A percentile compares a stretch with the other conserved stretches of the same genome.
Conservation (phyloP, 2,113 vertebrate genomes). For the Cheirogaleus medius region DNA sequence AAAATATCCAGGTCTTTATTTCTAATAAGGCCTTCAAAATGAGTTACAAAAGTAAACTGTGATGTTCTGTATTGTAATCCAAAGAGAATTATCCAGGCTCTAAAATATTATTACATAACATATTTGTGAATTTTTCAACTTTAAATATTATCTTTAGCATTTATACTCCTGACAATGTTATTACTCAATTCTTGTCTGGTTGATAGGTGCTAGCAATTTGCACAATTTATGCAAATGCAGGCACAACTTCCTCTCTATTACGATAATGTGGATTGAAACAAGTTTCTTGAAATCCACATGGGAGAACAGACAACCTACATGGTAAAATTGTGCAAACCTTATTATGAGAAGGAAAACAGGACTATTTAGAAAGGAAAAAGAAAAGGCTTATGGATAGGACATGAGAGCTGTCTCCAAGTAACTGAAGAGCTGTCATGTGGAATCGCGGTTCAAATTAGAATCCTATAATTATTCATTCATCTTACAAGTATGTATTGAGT, state of each 20-base stretch:
- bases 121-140: conserved; percentile 22
- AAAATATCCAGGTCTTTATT: neutral
- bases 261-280: conserved; percentile 16
- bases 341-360: conserved; percentile 50
- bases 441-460: conserved; percentile 62
- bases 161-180: neutral
- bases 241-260: conserved; percentile 55
- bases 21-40: neutral
- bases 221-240: conserved; percentile 47
- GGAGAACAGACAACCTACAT: conserved; percentile 30
- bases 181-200: neutral
- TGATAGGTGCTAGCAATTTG: conserved; percentile 15
- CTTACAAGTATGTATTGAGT: conserved; percentile 16
- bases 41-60: neutral
- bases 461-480: conserved; percentile 45
- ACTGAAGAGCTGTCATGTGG: conserved; percentile 54
- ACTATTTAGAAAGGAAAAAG: conserved; percentile 45
- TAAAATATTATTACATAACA: conserved; percentile 33
- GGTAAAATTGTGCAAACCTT: conserved; percentile 49
- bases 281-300: conserved; percentile 42
- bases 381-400: conserved; percentile 17
- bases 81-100: neutral
- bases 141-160: conserved; percentile 35
- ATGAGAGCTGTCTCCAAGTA: conserved; percentile 45
- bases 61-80: neutral